Conservation (phyloP, 2,888 invertebrate genomes). For the Eudemis profundana region DNA sequence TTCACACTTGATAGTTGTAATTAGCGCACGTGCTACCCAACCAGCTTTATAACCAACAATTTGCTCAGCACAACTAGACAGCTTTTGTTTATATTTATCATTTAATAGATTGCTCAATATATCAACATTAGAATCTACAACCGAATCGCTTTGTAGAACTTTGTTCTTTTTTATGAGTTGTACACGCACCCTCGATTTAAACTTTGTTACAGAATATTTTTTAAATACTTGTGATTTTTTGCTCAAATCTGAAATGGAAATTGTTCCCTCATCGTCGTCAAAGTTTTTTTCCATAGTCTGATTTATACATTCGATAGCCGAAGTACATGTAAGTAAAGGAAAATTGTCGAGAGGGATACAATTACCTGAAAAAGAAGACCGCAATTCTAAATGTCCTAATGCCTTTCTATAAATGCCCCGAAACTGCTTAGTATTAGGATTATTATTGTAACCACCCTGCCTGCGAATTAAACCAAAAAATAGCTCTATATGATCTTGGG, state of each 20-base stretch:
- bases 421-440: background rate
- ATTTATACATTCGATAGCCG: background rate
- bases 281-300: background rate
- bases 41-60: background rate
- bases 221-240: too few relatives aligned
- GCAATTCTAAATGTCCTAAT: background rate
- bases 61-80: background rate
- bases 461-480: background rate
- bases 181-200: too few relatives aligned
- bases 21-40: background rate
- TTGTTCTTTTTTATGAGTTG: background rate
- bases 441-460: slow-evolving; percentile 3
- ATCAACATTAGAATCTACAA: background rate
- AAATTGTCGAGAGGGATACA: background rate
- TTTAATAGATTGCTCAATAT: background rate
- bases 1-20: background rate
- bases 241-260: too few relatives aligned
- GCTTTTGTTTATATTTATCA: too few relatives aligned
- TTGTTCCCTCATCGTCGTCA: too few relatives aligned
- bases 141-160: background rate
- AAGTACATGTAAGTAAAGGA: background rate
- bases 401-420: background rate
- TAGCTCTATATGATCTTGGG: background rate
- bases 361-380: slow-evolving; percentile 8
- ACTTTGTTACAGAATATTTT: too few relatives aligned